These are phyloP conservation scores for Gallinago media DNA, from an alignment of 2,113 vertebrate genomes.

Conservation along the genomic window DNA sequence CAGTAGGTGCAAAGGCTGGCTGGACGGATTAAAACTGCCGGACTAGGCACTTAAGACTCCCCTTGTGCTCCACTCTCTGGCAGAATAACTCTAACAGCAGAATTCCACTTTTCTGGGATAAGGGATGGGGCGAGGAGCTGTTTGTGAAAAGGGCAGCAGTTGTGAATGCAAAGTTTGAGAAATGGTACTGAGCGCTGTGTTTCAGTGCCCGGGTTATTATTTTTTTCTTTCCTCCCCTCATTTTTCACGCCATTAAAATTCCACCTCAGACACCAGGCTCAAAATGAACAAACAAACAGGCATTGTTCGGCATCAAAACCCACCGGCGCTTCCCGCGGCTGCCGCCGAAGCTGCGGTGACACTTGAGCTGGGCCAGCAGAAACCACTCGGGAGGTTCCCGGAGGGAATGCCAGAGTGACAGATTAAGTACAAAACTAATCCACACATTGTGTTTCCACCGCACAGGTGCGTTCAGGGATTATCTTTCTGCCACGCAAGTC, in stretches of 20 bases:
- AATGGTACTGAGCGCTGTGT: background rate
- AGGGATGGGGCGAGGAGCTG: background rate
- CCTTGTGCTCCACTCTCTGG: background rate
- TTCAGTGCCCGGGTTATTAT: background rate
- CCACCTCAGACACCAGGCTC: slow-evolving; percentile 34
- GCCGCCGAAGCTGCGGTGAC: slow-evolving; percentile 37
- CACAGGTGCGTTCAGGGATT: slow-evolving; percentile 79
- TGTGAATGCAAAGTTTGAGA: background rate
- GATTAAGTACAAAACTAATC: slow-evolving; percentile 62
- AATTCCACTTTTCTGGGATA: background rate
- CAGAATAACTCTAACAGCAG: background rate
- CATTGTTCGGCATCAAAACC: slow-evolving; percentile 43
- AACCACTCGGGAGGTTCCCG: background rate
- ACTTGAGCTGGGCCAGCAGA: slow-evolving; percentile 56
- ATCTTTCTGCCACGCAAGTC: slow-evolving; percentile 52
- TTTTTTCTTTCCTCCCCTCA: background rate
- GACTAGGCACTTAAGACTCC: background rate
- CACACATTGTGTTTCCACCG: slow-evolving; percentile 19
- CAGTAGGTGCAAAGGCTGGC: background rate
- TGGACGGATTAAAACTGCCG: background rate
- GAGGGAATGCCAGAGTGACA: slow-evolving; percentile 62
- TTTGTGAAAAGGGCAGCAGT: background rate
- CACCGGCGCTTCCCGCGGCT: background rate
- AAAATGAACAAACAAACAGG: slow-evolving; percentile 61
- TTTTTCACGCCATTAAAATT: slow-evolving; percentile 71